phyloP scores from a whole-genome alignment of 1,140 invertebrate species.

The Asobara japonica region DNA sequence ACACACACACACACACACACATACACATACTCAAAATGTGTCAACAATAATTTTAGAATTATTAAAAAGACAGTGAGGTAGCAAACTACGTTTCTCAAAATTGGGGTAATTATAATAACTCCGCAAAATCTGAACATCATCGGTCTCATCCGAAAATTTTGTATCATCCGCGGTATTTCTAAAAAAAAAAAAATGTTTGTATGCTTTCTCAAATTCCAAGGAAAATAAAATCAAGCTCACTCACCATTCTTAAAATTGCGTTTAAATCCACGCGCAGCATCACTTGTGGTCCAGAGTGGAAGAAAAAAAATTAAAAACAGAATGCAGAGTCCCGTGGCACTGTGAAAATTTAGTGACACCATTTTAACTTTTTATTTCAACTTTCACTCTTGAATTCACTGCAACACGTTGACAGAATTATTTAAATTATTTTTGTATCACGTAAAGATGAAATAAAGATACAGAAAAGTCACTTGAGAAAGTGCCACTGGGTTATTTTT shows the following conservation, averaged over 20 bases:
- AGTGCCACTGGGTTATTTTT: background rate
- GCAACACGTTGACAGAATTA: slow-evolving; percentile 18
- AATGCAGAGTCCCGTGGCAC: slow-evolving; percentile 35
- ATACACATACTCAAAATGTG: no score
- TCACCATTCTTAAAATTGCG: slow-evolving; percentile 51
- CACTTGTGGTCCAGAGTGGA: slow-evolving; percentile 42
- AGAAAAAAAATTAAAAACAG: slow-evolving; percentile 46
- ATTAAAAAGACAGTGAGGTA: no score
- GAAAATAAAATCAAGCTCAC: slow-evolving; percentile 42
- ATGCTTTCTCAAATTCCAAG: no score
- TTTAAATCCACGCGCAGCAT: slow-evolving; percentile 51
- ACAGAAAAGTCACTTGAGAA: background rate
- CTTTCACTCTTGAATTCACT: slow-evolving; percentile 23
- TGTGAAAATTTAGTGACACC: slow-evolving; percentile 40
- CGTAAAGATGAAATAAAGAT: background rate
- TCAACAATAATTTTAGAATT: no score
- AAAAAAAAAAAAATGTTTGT: background rate
- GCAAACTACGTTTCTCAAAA: no score
- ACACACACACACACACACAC: no score
- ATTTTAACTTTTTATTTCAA: slow-evolving; percentile 47
- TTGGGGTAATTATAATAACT: no score
- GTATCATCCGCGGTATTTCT: no score
- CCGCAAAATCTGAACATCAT: no score
- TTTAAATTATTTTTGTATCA: slow-evolving; percentile 21
- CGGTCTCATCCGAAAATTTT: no score